Evolutionary conservation across 2,797 vertebrate species (phyloP).

Genomic region (Bovichtus diacanthus): DNA sequence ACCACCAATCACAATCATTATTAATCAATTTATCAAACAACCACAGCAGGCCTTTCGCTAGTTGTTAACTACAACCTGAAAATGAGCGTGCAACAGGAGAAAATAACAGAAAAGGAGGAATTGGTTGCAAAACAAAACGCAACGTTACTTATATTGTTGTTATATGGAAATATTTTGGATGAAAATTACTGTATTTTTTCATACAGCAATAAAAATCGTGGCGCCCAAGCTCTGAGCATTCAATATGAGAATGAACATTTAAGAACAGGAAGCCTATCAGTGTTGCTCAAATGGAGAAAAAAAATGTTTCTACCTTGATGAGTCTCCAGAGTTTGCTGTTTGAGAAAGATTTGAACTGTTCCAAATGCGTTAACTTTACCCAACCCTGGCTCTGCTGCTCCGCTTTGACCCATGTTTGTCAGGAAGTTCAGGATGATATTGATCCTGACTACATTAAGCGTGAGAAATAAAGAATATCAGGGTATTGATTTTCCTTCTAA

Average conservation of each 20-base stretch:
- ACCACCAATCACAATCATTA: too few species aligned
- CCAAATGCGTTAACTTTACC: constrained; percentile 3
- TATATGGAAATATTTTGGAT: too few species aligned
- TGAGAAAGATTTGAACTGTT: constrained; percentile 12
- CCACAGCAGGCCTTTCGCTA: too few species aligned
- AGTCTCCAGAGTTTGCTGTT: constrained; percentile 1
- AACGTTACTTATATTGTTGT: too few species aligned
- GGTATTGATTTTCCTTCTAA: constrained; percentile 66
- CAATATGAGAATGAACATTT: neutral
- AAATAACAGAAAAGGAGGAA: too few species aligned
- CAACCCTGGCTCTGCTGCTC: constrained; percentile 3
- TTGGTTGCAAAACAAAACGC: too few species aligned
- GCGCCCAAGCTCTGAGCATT: constrained; percentile 21
- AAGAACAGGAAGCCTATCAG: constrained; percentile 9
- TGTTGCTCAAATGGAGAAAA: constrained; percentile 37
- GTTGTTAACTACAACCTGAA: too few species aligned
- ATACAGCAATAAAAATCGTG: too few species aligned
- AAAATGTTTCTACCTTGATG: constrained; percentile 6
- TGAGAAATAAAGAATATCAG: constrained; percentile 60
- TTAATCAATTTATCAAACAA: too few species aligned
- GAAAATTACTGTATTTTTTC: too few species aligned
- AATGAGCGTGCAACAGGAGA: too few species aligned
- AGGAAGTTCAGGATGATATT: constrained; percentile 53
- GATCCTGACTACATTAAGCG: constrained; percentile 58
- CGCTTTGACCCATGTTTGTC: constrained; percentile 36